A percentile compares a stretch with the other conserved stretches of the same genome.
phyloP scores from a whole-genome alignment of 2,113 vertebrate genomes.

The Aythya baeri region DNA sequence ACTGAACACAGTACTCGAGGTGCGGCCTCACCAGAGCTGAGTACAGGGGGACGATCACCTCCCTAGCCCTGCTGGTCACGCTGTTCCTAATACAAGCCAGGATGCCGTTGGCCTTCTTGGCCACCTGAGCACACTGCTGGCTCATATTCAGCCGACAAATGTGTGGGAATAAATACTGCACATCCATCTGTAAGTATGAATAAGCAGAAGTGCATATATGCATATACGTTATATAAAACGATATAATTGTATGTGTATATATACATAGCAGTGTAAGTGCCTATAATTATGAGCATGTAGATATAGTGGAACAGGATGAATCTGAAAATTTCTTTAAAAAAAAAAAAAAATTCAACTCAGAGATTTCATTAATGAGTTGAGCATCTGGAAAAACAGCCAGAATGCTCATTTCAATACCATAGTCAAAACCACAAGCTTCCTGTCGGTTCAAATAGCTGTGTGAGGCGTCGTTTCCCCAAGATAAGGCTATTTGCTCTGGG shows the following conservation, averaged over 20 bases:
- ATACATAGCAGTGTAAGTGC: background rate
- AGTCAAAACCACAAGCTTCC: background rate
- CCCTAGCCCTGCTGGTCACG: too few relatives aligned
- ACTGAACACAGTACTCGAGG: too few relatives aligned
- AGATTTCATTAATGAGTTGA: background rate
- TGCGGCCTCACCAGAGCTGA: too few relatives aligned
- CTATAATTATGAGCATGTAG: background rate
- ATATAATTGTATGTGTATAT: background rate
- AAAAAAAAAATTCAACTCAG: background rate
- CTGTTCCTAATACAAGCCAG: too few relatives aligned
- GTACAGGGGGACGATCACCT: too few relatives aligned
- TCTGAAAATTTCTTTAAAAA: background rate
- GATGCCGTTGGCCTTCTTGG: too few relatives aligned
- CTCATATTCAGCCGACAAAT: too few relatives aligned
- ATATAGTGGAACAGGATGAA: background rate
- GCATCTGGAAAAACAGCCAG: background rate
- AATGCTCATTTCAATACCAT: background rate
- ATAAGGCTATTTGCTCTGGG: constrained; percentile 13
- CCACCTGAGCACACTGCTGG: too few relatives aligned
- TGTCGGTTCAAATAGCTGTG: background rate
- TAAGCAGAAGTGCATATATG: background rate
- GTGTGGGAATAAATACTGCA: background rate
- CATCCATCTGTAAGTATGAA: background rate
- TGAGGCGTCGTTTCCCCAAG: background rate
- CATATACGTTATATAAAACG: background rate